A percentile compares a stretch with the other conserved stretches of the same genome.
Evolutionary conservation across 2,888 invertebrate species (phyloP).

Genomic region (Notodonta ziczac): DNA sequence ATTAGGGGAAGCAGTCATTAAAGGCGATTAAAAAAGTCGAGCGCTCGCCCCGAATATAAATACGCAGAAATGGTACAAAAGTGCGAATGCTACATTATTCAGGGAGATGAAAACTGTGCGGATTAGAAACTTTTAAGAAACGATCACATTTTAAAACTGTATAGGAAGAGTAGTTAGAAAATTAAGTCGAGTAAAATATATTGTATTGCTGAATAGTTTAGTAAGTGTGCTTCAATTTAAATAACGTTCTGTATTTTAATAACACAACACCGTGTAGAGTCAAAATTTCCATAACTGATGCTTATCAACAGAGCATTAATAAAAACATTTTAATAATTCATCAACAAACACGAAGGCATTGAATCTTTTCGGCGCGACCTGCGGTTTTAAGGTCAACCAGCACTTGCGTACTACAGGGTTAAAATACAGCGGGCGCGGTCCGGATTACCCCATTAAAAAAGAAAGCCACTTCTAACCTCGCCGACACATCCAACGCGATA

Average conservation of each 20-base stretch:
- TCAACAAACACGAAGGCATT: constrained; percentile 61
- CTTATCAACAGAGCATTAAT: constrained; percentile 25
- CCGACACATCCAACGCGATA: constrained; percentile 42
- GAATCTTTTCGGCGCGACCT: constrained; percentile 45
- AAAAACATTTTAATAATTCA: constrained; percentile 51
- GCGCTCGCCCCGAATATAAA: constrained; percentile 64
- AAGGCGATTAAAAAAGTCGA: constrained; percentile 70
- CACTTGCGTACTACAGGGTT: constrained; percentile 67
- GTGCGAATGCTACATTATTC: constrained; percentile 31
- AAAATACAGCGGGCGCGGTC: constrained; percentile 72
- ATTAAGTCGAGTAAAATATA: too few relatives aligned
- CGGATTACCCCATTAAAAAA: constrained; percentile 63
- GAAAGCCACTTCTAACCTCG: constrained; percentile 58
- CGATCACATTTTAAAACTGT: too few relatives aligned
- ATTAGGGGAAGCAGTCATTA: constrained; percentile 76
- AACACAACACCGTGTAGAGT: neutral
- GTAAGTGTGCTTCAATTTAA: too few relatives aligned
- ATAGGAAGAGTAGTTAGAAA: too few relatives aligned
- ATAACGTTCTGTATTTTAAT: neutral
- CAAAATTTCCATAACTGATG: constrained; percentile 23
- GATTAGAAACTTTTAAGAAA: neutral
- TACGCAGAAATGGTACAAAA: constrained; percentile 47
- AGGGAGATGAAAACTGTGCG: neutral
- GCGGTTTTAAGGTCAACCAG: constrained; percentile 73
- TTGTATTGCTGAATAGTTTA: too few relatives aligned